phyloP scores from a whole-genome alignment of 2,113 vertebrate species.

The Eolophus roseicapilla region DNA sequence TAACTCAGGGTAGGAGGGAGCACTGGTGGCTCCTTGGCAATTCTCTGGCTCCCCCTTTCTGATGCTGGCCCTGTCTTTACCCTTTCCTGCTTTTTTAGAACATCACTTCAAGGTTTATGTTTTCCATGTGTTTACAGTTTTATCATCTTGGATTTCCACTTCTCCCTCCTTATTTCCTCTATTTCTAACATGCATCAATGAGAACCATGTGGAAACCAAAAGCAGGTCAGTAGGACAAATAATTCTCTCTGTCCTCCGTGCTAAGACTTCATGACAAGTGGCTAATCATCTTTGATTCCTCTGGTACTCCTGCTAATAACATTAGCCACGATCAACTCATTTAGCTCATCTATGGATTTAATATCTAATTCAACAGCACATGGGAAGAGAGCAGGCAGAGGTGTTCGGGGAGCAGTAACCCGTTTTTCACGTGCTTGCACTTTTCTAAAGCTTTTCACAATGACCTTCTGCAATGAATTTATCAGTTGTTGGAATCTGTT shows the following conservation, averaged over 20 bases:
- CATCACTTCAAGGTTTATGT: neutral
- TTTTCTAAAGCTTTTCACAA: neutral
- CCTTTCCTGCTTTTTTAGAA: neutral
- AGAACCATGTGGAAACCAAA: neutral
- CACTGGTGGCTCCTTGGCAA: rapidly evolving
- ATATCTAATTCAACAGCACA: neutral
- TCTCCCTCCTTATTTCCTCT: neutral
- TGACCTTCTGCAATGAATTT: neutral
- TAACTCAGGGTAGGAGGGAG: neutral
- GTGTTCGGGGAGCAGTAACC: neutral
- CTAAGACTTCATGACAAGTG: constrained; percentile 35
- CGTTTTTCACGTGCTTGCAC: neutral
- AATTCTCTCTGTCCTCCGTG: neutral
- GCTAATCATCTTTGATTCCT: constrained; percentile 48
- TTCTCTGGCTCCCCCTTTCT: neutral
- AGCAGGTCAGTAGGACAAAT: constrained; percentile 34
- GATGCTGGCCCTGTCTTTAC: neutral
- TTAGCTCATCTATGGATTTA: constrained; percentile 34
- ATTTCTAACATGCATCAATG: neutral
- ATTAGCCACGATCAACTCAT: constrained; percentile 20
- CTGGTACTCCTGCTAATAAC: constrained; percentile 3
- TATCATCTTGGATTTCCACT: neutral
- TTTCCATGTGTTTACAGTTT: neutral
- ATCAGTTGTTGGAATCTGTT: neutral
- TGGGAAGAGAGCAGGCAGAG: neutral